Conservation (phyloP, 2,888 invertebrate genomes). For the Pyrocoelia pectoralis region DNA sequence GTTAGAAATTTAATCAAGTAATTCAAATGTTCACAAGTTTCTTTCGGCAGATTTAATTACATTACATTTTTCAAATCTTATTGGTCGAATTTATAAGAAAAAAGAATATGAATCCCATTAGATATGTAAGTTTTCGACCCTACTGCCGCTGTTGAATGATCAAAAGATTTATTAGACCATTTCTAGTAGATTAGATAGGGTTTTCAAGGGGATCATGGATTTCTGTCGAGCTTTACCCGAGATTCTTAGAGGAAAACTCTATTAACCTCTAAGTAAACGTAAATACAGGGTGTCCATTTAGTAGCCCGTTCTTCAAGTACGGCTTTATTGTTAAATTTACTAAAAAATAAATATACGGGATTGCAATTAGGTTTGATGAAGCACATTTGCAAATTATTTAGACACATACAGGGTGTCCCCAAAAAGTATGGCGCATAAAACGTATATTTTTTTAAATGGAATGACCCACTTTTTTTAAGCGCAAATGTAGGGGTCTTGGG, state of each 20-base stretch:
- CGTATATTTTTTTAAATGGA: no score
- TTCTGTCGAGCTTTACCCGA: slow-evolving; percentile 15
- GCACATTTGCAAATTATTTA: no score
- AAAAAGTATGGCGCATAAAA: no score
- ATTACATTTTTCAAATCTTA: slow-evolving; percentile 2
- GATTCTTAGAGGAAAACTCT: slow-evolving; percentile 12
- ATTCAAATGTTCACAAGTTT: neutral
- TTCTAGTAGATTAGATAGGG: slow-evolving; percentile 22
- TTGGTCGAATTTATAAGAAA: neutral
- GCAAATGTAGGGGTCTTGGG: no score
- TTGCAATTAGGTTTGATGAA: no score
- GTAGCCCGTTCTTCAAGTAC: no score
- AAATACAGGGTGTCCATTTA: no score
- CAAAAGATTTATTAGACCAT: slow-evolving; percentile 27
- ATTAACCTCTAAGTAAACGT: slow-evolving; percentile 15
- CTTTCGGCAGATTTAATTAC: neutral
- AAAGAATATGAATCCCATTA: slow-evolving; percentile 4
- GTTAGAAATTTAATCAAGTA: neutral
- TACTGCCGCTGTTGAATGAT: slow-evolving; percentile 15
- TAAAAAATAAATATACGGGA: no score
- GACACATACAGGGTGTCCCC: no score
- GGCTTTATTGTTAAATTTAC: no score
- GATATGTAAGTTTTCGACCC: slow-evolving; percentile 3
- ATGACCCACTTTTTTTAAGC: no score
- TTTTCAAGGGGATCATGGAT: slow-evolving; percentile 12